Evolutionary conservation across 2,888 invertebrate species (phyloP).

Genomic region (Pinctada fucata): DNA sequence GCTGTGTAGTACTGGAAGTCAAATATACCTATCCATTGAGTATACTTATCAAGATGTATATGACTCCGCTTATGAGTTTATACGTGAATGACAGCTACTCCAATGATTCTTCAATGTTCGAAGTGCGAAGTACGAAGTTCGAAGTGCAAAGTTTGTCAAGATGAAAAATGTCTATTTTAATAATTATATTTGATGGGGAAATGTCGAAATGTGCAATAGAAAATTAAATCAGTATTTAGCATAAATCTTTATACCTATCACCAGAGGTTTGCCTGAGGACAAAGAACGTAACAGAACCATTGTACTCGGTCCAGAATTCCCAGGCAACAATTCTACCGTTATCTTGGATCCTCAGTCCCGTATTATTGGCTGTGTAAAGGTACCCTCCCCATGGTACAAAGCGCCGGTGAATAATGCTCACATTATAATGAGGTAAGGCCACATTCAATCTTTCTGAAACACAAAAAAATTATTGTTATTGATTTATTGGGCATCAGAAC

Average conservation of each 20-base stretch:
- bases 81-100: too few relatives aligned
- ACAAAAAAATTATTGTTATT: neutral
- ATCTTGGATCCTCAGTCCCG: neutral
- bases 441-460: neutral
- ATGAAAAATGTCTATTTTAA: too few relatives aligned
- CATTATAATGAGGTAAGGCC: neutral
- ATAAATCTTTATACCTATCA: neutral
- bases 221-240: neutral
- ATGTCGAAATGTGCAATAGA: neutral
- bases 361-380: neutral
- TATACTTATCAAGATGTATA: too few relatives aligned
- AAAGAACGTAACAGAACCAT: neutral
- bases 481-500: neutral
- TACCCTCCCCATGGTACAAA: neutral
- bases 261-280: neutral
- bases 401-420: neutral
- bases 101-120: too few relatives aligned
- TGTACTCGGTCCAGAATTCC: neutral
- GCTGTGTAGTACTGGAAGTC: too few relatives aligned
- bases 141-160: too few relatives aligned
- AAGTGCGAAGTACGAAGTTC: too few relatives aligned
- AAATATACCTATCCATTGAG: too few relatives aligned
- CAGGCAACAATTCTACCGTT: neutral
- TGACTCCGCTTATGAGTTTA: too few relatives aligned
- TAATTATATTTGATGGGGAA: too few relatives aligned